Conservation (phyloP, 2,888 invertebrate genomes). For the Caradrina kadenii region DNA sequence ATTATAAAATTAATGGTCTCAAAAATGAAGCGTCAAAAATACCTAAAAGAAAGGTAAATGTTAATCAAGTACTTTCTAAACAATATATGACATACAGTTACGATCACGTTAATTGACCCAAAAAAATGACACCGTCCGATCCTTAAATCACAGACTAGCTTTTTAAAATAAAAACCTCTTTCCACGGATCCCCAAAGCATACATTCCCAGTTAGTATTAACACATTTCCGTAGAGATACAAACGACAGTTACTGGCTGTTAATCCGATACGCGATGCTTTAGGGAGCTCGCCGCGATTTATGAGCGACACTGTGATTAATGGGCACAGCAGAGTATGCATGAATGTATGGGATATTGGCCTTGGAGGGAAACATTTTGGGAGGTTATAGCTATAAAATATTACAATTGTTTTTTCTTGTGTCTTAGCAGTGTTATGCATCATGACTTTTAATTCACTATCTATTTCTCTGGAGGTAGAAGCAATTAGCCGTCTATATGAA, state of each 20-base stretch:
- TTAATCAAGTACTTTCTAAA: too few relatives aligned
- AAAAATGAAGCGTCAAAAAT: too few relatives aligned
- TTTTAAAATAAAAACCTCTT: not conserved
- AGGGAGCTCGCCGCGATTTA: conserved; percentile 78
- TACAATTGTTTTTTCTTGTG: conserved; percentile 4
- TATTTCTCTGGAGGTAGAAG: not conserved
- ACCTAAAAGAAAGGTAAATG: too few relatives aligned
- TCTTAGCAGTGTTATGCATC: not conserved
- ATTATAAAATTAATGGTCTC: too few relatives aligned
- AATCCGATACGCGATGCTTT: conserved; percentile 79
- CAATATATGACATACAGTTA: too few relatives aligned
- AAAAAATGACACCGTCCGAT: not conserved
- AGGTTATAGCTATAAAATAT: conserved; percentile 42
- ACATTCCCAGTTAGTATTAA: conserved; percentile 73
- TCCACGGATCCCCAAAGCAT: conserved; percentile 50
- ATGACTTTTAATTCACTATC: not conserved
- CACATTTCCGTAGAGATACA: conserved; percentile 74
- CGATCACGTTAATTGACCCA: not conserved
- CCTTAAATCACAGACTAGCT: not conserved
- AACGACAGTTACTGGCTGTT: conserved; percentile 75
- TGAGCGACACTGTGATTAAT: conserved; percentile 76
- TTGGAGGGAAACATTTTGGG: conserved; percentile 24
- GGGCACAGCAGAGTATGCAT: conserved; percentile 35
- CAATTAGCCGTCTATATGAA: too few relatives aligned
- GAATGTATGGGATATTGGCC: conserved; percentile 29